Conservation (phyloP, 23 tunicate genomes). For the Phallusia fumigata region DNA sequence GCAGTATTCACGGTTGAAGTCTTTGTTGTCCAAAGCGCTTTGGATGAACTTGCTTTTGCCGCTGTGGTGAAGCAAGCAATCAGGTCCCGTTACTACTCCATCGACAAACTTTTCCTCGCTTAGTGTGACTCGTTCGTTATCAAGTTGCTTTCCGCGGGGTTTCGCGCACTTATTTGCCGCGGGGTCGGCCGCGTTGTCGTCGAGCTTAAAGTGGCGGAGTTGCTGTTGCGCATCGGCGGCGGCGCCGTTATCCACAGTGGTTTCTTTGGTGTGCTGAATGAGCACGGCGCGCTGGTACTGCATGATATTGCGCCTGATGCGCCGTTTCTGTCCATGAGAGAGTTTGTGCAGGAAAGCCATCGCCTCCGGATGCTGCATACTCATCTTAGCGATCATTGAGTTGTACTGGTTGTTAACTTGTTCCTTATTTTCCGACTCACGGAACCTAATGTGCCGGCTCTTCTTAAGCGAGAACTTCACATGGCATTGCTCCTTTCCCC, state of each 20-base stretch:
- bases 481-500: constrained; percentile 96
- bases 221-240: not conserved
- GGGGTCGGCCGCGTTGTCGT: not conserved
- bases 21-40: constrained; percentile 41
- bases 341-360: constrained; percentile 40
- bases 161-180: constrained; percentile 31
- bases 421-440: constrained; percentile 13
- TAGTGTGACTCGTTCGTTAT: constrained; percentile 30
- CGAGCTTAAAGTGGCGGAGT: not conserved
- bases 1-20: constrained; percentile 68
- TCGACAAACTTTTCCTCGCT: constrained; percentile 94
- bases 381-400: constrained; percentile 7
- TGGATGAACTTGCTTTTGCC: constrained; percentile 57
- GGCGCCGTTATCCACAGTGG: constrained; percentile 40
- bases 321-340: constrained; percentile 66
- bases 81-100: constrained; percentile 75
- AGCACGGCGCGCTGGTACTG: constrained; percentile 78
- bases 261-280: constrained; percentile 38
- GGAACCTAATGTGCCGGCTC: constrained; percentile 34
- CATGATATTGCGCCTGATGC: constrained; percentile 69
- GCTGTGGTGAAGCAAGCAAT: constrained; percentile 33
- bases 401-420: not conserved
- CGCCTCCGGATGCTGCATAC: not conserved
- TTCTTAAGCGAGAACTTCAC: constrained; percentile 79
- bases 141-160: constrained; percentile 38